These are phyloP conservation scores for Leptinotarsa undecemlineata DNA, from an alignment of 1,140 invertebrate genomes.

Conservation along the genomic window DNA sequence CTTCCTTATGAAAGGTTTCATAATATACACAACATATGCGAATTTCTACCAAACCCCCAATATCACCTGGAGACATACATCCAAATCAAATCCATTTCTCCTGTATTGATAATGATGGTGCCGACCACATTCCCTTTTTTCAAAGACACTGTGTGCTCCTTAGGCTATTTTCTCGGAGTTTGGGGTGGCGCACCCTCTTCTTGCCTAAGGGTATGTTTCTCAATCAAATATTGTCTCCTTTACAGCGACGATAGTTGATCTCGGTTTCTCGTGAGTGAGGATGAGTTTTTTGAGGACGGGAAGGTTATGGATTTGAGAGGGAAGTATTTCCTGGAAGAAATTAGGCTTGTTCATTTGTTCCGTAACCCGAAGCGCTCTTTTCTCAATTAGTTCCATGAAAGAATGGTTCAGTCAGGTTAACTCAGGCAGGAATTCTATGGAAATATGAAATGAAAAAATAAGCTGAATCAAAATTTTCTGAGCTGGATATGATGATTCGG, in stretches of 20 bases:
- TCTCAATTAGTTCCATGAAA: too few relatives aligned
- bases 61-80: neutral
- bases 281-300: neutral
- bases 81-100: constrained; percentile 19
- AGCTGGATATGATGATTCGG: too few relatives aligned
- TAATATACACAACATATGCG: too few relatives aligned
- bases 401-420: too few relatives aligned
- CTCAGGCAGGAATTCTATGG: too few relatives aligned
- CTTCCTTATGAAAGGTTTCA: too few relatives aligned
- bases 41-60: too few relatives aligned
- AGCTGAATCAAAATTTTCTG: too few relatives aligned
- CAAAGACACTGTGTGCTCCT: constrained; percentile 11
- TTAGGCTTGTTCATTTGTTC: too few relatives aligned
- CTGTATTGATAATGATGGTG: constrained; percentile 30
- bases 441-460: too few relatives aligned
- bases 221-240: constrained; percentile 35
- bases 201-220: constrained; percentile 32
- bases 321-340: neutral
- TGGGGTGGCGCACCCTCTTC: constrained; percentile 24
- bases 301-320: neutral
- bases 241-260: constrained; percentile 24
- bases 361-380: too few relatives aligned
- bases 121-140: neutral
- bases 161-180: neutral
- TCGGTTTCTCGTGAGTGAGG: constrained; percentile 8